Percentiles rank a stretch among this genome's conserved stretches.
phyloP scores from a whole-genome alignment of 1,140 invertebrate species.

The Aphis craccivora region DNA sequence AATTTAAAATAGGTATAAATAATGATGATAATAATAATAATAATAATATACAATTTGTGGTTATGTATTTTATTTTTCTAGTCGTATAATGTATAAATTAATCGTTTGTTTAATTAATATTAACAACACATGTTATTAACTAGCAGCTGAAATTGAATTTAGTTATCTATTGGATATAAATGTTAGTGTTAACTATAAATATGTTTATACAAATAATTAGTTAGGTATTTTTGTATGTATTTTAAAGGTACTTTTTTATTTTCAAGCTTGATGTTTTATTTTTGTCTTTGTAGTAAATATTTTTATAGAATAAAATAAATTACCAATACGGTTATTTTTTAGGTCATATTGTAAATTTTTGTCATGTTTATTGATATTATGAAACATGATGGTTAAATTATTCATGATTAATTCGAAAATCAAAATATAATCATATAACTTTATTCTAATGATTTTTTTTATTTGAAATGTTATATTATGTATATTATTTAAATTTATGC shows the following conservation, averaged over 20 bases:
- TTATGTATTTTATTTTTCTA: neutral
- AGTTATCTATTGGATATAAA: neutral
- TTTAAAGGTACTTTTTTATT: neutral
- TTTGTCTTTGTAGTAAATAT: neutral
- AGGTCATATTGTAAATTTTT: too few relatives aligned
- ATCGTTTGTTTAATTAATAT: neutral
- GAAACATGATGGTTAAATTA: too few relatives aligned
- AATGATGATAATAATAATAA: neutral
- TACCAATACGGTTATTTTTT: too few relatives aligned
- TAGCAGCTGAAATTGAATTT: neutral
- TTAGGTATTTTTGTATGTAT: neutral
- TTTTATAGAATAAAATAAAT: too few relatives aligned
- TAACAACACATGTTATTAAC: neutral
- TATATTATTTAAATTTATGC: neutral
- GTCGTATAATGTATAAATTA: neutral
- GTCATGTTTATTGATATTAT: too few relatives aligned
- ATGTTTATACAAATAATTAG: neutral
- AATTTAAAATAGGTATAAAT: neutral
- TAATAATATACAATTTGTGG: neutral
- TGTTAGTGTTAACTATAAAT: neutral
- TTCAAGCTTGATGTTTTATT: neutral
- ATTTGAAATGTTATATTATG: conserved; percentile 58
- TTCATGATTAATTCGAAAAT: too few relatives aligned
- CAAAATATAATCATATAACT: neutral
- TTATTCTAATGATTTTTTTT: neutral